Base-by-base conservation (phyloP, 2,797 vertebrate species). In the Acrossocheilus fasciatus region DNA sequence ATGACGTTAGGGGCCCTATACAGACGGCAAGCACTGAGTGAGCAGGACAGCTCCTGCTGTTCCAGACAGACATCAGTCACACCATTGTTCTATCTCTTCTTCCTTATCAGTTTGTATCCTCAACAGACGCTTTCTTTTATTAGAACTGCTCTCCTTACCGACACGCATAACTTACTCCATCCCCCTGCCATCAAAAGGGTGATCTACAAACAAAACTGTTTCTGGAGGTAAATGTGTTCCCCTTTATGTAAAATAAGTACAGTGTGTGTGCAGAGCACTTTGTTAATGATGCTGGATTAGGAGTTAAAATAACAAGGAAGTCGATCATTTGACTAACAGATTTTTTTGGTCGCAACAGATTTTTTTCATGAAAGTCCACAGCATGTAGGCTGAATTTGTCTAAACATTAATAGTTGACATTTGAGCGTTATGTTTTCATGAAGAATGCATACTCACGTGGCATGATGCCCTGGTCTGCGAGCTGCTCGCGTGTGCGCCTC, bases 381-480 rank as follows among this genome's bases (percentile, higher is more conserved):
- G 45, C 23, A 34, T 54, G 20, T 23, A 30, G 68, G 39, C 23
- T 30, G 14, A 80, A 43, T 78, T 17, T 72, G 79, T 54, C 43
- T 69, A 82, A 87, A 79, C 79, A 82, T 52, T 64, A 34, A 69
- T 64, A 70, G 43, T 50, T 80, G 47, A 73, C 57, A 86, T 66
- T 74, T 74, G 73, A 73, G 17, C 2, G 75, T n/a, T 39, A 34
- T 50, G 34, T 72, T 86, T 77, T 34, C 39, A 57, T 43, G 41
- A 83, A 59, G 8, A 34, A 62, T 15, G 23, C 78, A 84, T 79
- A 95, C 98, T 98, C 96, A 99, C 98, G 97, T 89, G 98, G 97
- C 98, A 99, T 98, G 96, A 99, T 98, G 95, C 98, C 98, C 93
- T 99, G 98, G 92, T 99, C 98, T 93, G 97, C 97, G 81, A 99